Base-by-base conservation (phyloP, 2,797 vertebrate genomes). In the Lepus oiostolus region DNA sequence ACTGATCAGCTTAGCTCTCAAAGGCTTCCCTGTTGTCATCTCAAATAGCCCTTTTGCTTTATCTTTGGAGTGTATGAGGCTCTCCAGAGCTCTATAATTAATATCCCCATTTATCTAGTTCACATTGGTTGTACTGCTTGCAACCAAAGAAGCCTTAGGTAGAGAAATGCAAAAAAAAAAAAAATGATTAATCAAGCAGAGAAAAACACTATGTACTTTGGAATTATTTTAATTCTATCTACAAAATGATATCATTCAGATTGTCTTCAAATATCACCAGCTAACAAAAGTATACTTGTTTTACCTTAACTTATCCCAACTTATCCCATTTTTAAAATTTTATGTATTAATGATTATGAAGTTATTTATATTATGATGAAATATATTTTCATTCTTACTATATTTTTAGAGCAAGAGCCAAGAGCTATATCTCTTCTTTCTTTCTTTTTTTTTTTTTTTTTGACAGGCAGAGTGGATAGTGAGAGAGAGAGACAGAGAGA, bases 301-400 rank as follows among this genome's bases (percentile, higher is more conserved):
- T 85, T 68, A 16, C 26, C 75, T 35, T 5, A 83, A 8, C 70
- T 35, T 74, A 84, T 52, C 30, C 26, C 32, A 83, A 8, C 70
- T 35, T 74, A 84, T 52, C 30, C 26, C 32, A 80, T 75, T 94
- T 96, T 30, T 30, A 90, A 16, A 92, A 76, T 67, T 94, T 81
- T 71, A 77, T 42, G 21, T 62, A 70, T 82, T 42, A 76, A 58
- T 50, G 84, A 76, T 47, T 75, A 75, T 7, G 5, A 35, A 72
- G 16, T 63, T 74, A 28, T 86, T 92, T 42, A 70, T 70, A 82
- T 72, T 82, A 70, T 42, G 35, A 32, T 80, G 5, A 75, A 75
- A 85, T 52, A 35, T 52, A 67, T 24, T 13, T 77, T 85, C 1
- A 83, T 30, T 16, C 24, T 47, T 4, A 86, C 72, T 83, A 68